Conservation (phyloP, 2,888 invertebrate species). For the Melinaea menophilus region DNA sequence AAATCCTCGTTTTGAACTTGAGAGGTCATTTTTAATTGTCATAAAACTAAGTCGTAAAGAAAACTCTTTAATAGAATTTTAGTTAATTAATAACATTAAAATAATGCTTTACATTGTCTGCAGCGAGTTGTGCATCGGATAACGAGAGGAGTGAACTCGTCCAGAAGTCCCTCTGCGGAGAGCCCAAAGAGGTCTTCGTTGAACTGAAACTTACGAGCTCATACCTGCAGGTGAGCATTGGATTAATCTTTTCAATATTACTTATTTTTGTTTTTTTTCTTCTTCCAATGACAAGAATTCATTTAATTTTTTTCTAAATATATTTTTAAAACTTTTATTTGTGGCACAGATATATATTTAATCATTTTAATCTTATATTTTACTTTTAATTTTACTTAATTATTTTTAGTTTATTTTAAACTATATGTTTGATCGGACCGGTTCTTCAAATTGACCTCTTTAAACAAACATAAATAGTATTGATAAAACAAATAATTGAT, state of each 20-base stretch:
- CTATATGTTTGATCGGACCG: too few relatives aligned
- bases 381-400: too few relatives aligned
- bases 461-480: too few relatives aligned
- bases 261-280: neutral
- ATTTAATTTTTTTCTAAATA: neutral
- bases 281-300: neutral
- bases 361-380: too few relatives aligned
- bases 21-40: too few relatives aligned
- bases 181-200: constrained; percentile 64
- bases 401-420: too few relatives aligned
- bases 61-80: too few relatives aligned
- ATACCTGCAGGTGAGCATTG: constrained; percentile 55
- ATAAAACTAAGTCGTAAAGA: too few relatives aligned
- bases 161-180: constrained; percentile 61
- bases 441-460: too few relatives aligned
- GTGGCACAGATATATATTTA: too few relatives aligned
- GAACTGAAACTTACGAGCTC: constrained; percentile 52
- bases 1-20: too few relatives aligned
- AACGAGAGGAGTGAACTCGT: constrained; percentile 56
- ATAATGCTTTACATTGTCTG: constrained; percentile 31
- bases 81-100: neutral
- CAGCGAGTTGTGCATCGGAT: constrained; percentile 57
- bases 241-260: neutral
- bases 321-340: neutral
- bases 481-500: too few relatives aligned